Percentiles rank a stretch among this genome's conserved stretches.
These are phyloP conservation scores for Cossypha dichroa DNA, from an alignment of 2,797 vertebrate genomes.

Conservation along the genomic window DNA sequence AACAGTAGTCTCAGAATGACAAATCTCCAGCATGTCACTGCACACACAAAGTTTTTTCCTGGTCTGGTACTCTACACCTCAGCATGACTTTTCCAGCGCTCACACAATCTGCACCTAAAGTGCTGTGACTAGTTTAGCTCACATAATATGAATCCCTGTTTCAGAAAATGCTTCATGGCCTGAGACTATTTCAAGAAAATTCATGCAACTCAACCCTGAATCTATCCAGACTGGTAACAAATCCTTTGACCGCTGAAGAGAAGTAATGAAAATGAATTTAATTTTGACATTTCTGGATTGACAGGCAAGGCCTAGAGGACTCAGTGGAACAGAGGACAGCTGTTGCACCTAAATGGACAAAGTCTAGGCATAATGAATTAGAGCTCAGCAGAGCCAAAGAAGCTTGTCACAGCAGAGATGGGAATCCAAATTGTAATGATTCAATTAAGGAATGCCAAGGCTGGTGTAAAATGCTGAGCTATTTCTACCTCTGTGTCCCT, in stretches of 20 bases:
- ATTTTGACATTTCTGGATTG: neutral
- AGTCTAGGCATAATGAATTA: neutral
- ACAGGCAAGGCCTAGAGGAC: neutral
- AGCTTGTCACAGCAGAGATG: neutral
- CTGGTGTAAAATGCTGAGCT: neutral
- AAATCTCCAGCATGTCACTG: neutral
- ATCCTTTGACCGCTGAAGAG: neutral
- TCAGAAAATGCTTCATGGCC: neutral
- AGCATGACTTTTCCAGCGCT: rapidly evolving
- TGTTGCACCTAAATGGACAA: neutral
- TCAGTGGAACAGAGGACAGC: neutral
- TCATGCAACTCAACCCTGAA: neutral
- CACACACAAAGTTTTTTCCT: neutral
- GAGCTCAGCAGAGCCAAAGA: neutral
- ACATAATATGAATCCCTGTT: neutral
- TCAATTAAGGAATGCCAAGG: neutral
- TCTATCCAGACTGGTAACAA: neutral
- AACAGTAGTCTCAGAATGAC: neutral
- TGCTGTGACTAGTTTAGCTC: neutral
- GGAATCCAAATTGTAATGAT: constrained; percentile 4
- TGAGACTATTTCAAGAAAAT: neutral
- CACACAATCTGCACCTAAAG: neutral
- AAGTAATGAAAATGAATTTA: neutral
- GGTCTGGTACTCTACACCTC: neutral
- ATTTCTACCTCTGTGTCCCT: neutral